Evolutionary conservation across 2,113 vertebrate genomes (phyloP), one percentile per base, ranked within the genome.

Genomic region (Dendropsophus ebraccatus): DNA sequence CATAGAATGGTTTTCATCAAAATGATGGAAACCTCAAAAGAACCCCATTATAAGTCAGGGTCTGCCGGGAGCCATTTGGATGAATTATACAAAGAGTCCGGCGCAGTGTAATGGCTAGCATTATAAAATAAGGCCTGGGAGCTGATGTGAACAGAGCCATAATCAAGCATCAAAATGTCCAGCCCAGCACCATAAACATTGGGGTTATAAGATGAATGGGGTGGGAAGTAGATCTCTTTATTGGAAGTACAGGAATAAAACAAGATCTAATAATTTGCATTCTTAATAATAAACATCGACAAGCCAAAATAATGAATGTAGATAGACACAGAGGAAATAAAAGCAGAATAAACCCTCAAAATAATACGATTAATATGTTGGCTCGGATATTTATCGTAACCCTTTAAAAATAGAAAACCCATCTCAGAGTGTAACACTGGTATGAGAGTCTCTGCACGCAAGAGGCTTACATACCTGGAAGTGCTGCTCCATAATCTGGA

Each of bases 401-500:
- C 9, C 8, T 62, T 62, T 4, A 37, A 41, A 23, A 41, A 17
- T 21, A 5, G 14, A 5, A 35, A 69, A 69, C 12, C 13, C 2
- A 5, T 7, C 9, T 58, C 54, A 2, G 11, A 1, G 2, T 67
- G 58, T 28, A 14, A 69, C 8, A 37, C 14, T 1, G 5, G 1
- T 30, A 17, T 32, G 9, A 32, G 28, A 30, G 3, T 41, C 8
- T 41, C 4, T 5, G 41, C 41, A 41, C 41, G 8, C 28, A 60
- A 25, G 0, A 30, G 25, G 19, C 23, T 49, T 47, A 0, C 47
- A 14, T 93, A 98, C 97, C 92, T 98, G 96, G 86, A 99, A 99
- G 90, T 98, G 97, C 19, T 99, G 97, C 89, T 98, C 98, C 97
- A 98, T 96, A 54, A 97, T 93, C 87, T 98, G 97, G 90, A 97